phyloP scores from a whole-genome alignment of 2,797 vertebrate genomes.

The Schizopygopsis pylzovi region DNA sequence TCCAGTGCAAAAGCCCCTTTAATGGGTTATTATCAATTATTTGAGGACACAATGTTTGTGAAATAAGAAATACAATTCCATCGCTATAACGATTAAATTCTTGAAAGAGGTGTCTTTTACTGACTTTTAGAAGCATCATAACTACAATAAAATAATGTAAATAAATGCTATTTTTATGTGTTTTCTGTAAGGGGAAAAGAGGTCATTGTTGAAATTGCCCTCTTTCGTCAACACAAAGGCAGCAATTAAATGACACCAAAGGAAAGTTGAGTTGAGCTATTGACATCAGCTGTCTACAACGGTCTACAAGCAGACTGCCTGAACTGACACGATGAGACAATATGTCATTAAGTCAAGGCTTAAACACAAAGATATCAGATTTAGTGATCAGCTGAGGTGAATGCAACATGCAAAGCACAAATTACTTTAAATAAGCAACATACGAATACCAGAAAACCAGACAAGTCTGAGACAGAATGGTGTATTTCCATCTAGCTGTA shows the following conservation, averaged over 20 bases:
- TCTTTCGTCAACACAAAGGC: conserved; percentile 16
- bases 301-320: no score
- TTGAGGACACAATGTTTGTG: background rate
- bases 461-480: conserved; percentile 1
- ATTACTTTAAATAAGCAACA: conserved; percentile 29
- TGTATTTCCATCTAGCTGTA: conserved; percentile 43
- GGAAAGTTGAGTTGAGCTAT: background rate
- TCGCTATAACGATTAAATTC: background rate
- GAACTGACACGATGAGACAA: conserved; percentile 11
- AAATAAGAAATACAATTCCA: background rate
- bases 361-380: conserved; percentile 13
- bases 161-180: background rate
- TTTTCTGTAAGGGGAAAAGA: background rate
- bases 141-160: background rate
- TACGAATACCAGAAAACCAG: conserved; percentile 16
- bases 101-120: background rate
- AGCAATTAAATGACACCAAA: conserved; percentile 35
- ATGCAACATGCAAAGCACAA: background rate
- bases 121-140: background rate
- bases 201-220: background rate
- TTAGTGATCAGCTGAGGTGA: conserved; percentile 5
- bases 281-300: conserved; percentile 26
- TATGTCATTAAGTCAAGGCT: conserved; percentile 8
- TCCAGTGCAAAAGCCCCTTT: background rate
- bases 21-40: background rate